Conservation (phyloP, 2,797 vertebrate genomes). For the Zonotrichia albicollis region DNA sequence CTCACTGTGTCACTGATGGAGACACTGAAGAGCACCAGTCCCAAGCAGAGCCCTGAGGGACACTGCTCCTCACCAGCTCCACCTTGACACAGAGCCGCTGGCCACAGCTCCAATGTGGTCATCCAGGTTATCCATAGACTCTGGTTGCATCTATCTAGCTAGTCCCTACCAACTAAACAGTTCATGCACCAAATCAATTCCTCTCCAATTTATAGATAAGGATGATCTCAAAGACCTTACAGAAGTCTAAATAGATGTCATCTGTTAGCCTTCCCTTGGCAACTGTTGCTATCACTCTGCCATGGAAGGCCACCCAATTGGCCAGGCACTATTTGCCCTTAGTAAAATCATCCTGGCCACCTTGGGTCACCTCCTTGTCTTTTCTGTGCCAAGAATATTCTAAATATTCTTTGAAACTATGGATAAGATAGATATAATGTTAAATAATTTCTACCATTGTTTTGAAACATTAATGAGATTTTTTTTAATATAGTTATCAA, state of each 20-base stretch:
- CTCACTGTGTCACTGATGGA: not conserved
- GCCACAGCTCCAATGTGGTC: not conserved
- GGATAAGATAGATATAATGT: not conserved
- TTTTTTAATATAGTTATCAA: not conserved
- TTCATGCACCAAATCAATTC: not conserved
- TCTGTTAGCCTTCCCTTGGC: not conserved
- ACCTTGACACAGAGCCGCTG: not conserved
- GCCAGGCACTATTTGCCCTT: not conserved
- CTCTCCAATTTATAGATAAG: not conserved
- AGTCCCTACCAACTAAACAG: not conserved
- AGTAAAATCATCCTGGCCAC: not conserved
- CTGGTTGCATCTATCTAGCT: not conserved
- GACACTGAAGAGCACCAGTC: not conserved
- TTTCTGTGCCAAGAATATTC: not conserved
- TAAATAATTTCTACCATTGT: not conserved
- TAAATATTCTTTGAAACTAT: not conserved
- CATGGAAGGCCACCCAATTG: not conserved
- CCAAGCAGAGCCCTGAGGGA: not conserved
- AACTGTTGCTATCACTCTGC: too few species aligned
- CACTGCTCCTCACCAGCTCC: not conserved
- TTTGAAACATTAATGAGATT: not conserved
- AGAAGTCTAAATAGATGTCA: not conserved
- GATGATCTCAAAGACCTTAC: not conserved
- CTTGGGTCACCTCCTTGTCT: not conserved
- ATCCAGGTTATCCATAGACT: not conserved